Percentiles rank a stretch among this genome's conserved stretches.
These are phyloP conservation scores for Apamea epomidion DNA, from an alignment of 2,888 invertebrate genomes.

Conservation along the genomic window DNA sequence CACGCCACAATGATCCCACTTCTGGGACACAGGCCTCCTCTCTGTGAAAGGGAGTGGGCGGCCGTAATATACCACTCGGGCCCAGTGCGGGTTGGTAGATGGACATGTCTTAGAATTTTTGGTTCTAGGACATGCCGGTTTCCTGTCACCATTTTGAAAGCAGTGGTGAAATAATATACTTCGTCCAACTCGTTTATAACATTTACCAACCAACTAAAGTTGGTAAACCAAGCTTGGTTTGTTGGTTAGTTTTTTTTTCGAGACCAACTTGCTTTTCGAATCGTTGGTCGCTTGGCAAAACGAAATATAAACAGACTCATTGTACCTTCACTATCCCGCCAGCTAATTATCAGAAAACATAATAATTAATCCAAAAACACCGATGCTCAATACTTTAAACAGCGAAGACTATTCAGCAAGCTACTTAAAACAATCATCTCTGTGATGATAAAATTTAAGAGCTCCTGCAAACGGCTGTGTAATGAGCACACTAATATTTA, in stretches of 20 bases:
- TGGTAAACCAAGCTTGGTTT: too few relatives aligned
- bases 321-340: not conserved
- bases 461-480: slow-evolving; percentile 29
- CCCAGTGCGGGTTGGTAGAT: not conserved
- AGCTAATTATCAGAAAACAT: slow-evolving; percentile 3
- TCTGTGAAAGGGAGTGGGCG: not conserved
- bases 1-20: not conserved
- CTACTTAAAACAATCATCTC: slow-evolving; percentile 19
- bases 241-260: too few relatives aligned
- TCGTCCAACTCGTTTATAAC: too few relatives aligned
- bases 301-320: not conserved
- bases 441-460: slow-evolving; percentile 31
- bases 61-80: not conserved
- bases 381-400: slow-evolving; percentile 11
- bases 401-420: slow-evolving; percentile 20
- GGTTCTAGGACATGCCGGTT: not conserved
- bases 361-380: slow-evolving; percentile 16
- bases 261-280: too few relatives aligned
- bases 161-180: not conserved
- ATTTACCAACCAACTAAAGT: too few relatives aligned
- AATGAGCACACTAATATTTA: slow-evolving; percentile 56
- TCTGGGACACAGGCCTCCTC: not conserved
- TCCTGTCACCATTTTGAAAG: not conserved
- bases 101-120: not conserved
- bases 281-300: not conserved